Evolutionary conservation across 2,797 vertebrate genomes (phyloP), one percentile per base, ranked within the genome.

Genomic region (Amphiprion clarkii): DNA sequence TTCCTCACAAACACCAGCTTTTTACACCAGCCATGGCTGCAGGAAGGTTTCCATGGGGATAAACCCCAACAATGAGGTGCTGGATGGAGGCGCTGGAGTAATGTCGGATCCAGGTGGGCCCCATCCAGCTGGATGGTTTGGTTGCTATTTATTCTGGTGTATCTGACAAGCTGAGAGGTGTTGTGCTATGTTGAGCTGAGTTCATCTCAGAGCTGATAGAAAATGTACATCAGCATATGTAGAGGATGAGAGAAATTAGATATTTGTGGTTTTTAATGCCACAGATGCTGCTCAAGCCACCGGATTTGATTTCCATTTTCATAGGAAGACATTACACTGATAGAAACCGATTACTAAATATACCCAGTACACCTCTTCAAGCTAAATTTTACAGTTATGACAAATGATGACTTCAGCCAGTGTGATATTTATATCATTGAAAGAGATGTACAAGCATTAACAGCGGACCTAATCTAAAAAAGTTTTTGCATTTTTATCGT

Each of bases 1-100:
- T 80, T 87, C 79, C 71, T 62, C 77, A 80, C 79, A 90, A 85
- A 88, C 78, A 73, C 60, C 78, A 78, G 69, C 54, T 58, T 86
- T 84, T 78, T 78, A 71, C 67, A 76, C 54, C 65, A 78, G 67
- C 59, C 57, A 49, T 83, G 76, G 76, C 80, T 81, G 67, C 40
- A 59, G 64, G 67, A 78, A 42, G 55, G 88, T 92, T 88, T 86
- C 91, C 85, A 89, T 77, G 82, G 88, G 7, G 71, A 90, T 86
- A 78, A 87, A 83, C 60, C 74, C 65, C 60, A 82, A 85, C 78
- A 84, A 78, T 74, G 78, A 65, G 64, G 68, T 69, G 44, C 77
- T 74, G 82, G 75, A 76, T 64, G 52, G 79, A 72, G 49, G 71
- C 73, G 55, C 63, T 33, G 48, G 66, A 49, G 72, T 65, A 71